Percentiles rank a stretch among this genome's conserved stretches.
These are phyloP conservation scores for Fragum sueziense DNA, from an alignment of 2,888 invertebrate species.

Conservation along the genomic window DNA sequence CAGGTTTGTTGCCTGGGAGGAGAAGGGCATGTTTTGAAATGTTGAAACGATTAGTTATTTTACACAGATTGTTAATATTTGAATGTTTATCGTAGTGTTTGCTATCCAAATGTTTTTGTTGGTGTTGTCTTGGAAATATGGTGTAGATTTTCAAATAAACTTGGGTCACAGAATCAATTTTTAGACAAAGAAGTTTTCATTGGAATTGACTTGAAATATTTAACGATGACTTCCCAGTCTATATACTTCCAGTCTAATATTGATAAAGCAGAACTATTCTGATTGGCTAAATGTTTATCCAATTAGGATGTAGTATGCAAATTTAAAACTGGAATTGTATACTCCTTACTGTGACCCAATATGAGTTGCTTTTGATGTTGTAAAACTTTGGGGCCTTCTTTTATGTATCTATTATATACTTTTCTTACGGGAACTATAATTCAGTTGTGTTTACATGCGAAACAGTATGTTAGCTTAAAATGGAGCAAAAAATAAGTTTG, in stretches of 20 bases:
- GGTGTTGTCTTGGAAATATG: neutral
- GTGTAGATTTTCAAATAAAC: neutral
- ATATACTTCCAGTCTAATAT: no score
- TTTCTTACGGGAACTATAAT: no score
- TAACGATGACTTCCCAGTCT: no score
- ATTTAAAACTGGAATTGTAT: neutral
- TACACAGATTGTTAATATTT: conserved; percentile 25
- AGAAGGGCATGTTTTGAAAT: conserved; percentile 27
- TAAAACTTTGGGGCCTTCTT: conserved; percentile 48
- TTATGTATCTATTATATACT: neutral
- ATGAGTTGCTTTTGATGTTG: conserved; percentile 51
- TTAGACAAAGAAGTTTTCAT: no score
- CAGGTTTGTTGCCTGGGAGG: neutral
- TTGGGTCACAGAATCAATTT: conserved; percentile 14
- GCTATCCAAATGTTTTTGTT: conserved; percentile 10
- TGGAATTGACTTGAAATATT: no score
- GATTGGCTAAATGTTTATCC: no score
- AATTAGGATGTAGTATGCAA: neutral
- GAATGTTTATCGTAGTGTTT: conserved; percentile 26
- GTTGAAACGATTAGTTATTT: conserved; percentile 14
- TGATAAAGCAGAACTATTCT: no score
- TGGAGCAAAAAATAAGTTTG: no score
- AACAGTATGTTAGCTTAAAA: no score
- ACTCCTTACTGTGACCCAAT: neutral
- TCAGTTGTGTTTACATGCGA: no score